Conservation (phyloP, 2,113 vertebrate species). For the Phalacrocorax pelagicus region DNA sequence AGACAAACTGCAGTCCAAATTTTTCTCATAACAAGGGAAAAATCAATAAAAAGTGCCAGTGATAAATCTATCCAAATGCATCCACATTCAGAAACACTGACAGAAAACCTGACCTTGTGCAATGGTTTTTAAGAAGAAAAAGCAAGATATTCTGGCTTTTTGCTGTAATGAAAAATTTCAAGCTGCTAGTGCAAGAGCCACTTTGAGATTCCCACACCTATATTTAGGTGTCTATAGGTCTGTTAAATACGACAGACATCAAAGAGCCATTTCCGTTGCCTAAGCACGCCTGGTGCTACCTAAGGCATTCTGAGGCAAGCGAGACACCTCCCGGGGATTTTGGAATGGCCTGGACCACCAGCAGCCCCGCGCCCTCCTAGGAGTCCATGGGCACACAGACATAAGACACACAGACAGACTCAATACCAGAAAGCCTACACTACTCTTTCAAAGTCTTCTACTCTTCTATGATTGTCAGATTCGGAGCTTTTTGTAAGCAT, state of each 20-base stretch:
- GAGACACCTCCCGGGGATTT: neutral
- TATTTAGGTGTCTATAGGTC: neutral
- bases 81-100: neutral
- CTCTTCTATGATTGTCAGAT: neutral
- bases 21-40: neutral
- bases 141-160: neutral
- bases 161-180: neutral
- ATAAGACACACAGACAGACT: neutral
- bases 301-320: neutral
- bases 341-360: fast-evolving
- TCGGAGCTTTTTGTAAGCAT: neutral
- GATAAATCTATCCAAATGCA: neutral
- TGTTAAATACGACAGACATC: neutral
- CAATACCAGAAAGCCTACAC: neutral
- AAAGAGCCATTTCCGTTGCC: neutral
- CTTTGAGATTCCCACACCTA: neutral
- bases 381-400: neutral
- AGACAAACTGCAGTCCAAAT: neutral
- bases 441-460: neutral
- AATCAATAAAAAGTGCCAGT: neutral
- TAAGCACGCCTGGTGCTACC: neutral
- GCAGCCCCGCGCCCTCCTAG: neutral
- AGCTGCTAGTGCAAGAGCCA: neutral
- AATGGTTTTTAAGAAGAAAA: neutral
- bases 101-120: neutral